phyloP scores from a whole-genome alignment of 2,797 vertebrate genomes.

The Podarcis lilfordi region DNA sequence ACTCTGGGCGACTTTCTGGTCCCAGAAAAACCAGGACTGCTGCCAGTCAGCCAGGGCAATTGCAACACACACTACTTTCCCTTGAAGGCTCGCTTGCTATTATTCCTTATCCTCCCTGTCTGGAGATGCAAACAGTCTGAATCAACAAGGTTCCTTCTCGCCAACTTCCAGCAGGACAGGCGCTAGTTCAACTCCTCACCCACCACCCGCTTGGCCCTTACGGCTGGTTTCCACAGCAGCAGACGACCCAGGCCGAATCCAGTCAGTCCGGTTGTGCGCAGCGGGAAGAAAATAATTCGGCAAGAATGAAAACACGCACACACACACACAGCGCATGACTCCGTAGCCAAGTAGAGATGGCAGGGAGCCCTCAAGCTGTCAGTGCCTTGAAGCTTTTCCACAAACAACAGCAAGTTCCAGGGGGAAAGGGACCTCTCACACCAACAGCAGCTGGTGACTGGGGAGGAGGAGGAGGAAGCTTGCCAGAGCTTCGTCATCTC shows the following conservation, averaged over 20 bases:
- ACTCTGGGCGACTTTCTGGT: too few species aligned
- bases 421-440: too few species aligned
- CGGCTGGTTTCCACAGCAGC: slow-evolving; percentile 48
- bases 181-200: not conserved
- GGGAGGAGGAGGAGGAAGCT: not conserved
- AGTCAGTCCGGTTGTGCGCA: not conserved
- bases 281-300: not conserved
- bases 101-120: too few species aligned
- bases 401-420: not conserved
- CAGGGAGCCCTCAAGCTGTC: too few species aligned
- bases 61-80: too few species aligned
- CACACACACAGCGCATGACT: too few species aligned
- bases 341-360: not conserved
- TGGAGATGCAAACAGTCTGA: not conserved
- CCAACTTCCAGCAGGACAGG: not conserved
- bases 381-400: not conserved
- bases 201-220: not conserved
- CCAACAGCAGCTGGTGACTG: not conserved
- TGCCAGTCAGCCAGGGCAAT: not conserved
- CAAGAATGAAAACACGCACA: not conserved
- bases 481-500: not conserved
- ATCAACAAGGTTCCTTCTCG: not conserved
- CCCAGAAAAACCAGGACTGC: not conserved
- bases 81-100: rapidly evolving
- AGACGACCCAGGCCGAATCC: not conserved